Base-by-base conservation (phyloP, 2,888 invertebrate genomes). In the Lycophotia porphyrea region DNA sequence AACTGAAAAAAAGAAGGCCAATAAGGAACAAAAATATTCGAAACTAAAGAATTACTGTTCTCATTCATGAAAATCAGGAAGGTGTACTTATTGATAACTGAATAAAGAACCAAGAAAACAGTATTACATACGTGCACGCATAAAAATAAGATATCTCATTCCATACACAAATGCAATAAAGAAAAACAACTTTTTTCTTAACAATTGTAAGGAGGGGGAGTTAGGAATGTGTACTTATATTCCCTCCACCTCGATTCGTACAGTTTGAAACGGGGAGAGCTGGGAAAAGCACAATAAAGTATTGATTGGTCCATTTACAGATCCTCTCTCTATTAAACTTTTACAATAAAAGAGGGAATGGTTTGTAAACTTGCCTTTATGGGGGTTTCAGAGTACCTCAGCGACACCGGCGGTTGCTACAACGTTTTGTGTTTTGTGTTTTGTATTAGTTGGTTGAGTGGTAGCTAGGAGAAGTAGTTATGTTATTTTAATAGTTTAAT, bases 311-410 rank as follows among this genome's bases (percentile, higher is more conserved):
- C 89, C 92, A 92, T 93, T 92, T 90, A 90, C 91, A 92, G 91
- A 91, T 92, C 90, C 89, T 87, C 87, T 91, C 91, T 93, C 92
- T 93, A 94, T 93, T 93, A 93, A 94, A 94, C 93, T 93, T 94
- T 93, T 88, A 92, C 93, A 93, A 94, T 94, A 92, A 93, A 93
- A 91, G 88, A 81, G 87, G 88, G 88, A 89, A 90, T 88, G 88
- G 90, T 87, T 89, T 90, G 88, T 90, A 88, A 90, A 90, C 89
- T 90, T 90, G 84, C 87, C 86, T 88, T 88, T 88, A 88, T 87
- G 78, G 85, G 72, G 77, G 74, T 76, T 82, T 81, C 68, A 69
- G 86, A 85, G 86, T 80, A 84, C 80, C 82, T 84, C 66, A 68
- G 78, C 66, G 82, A 84, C 77, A 85, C 74, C n/a, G 81, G 64